These are phyloP conservation scores for Halisarca cf. caerulea DNA, from an alignment of 37 sponge, comb jelly and placozoan genomes.

Conservation along the genomic window DNA sequence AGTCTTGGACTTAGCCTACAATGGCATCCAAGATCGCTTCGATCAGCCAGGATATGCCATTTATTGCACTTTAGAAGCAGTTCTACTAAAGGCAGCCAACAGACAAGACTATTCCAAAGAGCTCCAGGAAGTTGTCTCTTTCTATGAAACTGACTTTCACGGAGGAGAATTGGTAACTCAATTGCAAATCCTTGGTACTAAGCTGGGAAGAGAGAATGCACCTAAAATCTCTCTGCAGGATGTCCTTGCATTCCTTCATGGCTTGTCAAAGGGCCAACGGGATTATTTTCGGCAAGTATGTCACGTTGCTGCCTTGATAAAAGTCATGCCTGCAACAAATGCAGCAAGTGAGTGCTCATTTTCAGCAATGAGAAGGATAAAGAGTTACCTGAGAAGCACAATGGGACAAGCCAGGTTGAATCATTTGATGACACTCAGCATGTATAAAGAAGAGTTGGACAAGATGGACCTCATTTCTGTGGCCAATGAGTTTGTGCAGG, in stretches of 20 bases:
- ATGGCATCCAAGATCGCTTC: constrained; percentile 22
- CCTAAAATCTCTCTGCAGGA: constrained; percentile 38
- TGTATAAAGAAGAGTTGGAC: constrained; percentile 51
- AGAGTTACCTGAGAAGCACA: no score
- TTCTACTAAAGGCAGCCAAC: constrained; percentile 26
- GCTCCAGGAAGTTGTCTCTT: neutral
- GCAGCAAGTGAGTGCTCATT: no score
- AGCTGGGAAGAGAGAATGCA: neutral
- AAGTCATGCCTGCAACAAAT: no score
- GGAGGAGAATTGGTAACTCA: constrained; percentile 14
- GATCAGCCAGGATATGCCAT: no score
- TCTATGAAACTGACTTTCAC: constrained; percentile 28
- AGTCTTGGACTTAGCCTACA: constrained; percentile 43
- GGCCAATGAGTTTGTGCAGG: no score
- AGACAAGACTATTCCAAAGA: constrained; percentile 12
- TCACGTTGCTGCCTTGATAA: neutral
- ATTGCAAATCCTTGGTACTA: neutral
- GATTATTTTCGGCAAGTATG: constrained; percentile 38
- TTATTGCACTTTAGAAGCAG: no score
- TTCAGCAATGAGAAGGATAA: no score
- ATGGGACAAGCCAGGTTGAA: no score
- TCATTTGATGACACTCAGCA: constrained; percentile 32
- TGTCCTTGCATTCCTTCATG: neutral
- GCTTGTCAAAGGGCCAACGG: constrained; percentile 20
- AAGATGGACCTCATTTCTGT: constrained; percentile 23